Evolutionary conservation across 2,797 vertebrate species (phyloP), one percentile per base, ranked within the genome.

Genomic region (Glossophaga mutica): DNA sequence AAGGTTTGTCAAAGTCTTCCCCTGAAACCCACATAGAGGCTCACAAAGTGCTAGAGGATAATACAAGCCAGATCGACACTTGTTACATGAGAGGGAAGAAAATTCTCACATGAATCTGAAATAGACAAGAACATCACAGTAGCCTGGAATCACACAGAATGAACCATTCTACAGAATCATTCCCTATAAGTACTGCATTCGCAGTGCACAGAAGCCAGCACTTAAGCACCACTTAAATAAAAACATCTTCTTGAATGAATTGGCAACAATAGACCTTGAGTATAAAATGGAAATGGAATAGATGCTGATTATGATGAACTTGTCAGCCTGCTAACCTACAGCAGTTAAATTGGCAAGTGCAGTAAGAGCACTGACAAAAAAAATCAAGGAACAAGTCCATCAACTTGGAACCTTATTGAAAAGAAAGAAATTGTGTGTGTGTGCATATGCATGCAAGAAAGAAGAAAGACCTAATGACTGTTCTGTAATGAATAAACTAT

Each of bases 171-270:
- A 46, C 16, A 57, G 71, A 84, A 68, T 52, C 70, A 34, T 29
- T 84, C 57, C 42, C 77, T 83, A 18, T 1, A 44, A 90, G 73
- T 34, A 59, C n/a, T 77, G 50, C 90, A 88, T 92, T 96, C 76
- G 34, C 79, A 71, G 77, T 34, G 96, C 34, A 81, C 46, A 88
- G 93, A 89, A 93, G 90, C 44, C 81, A 90, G 95, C 84, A 90
- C 87, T 96, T 90, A 95, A 94, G 82, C 67, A 67, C 84, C 95
- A 96, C 95, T 97, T 97, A 92, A 87, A 94, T 94, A 96, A 96
- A 97, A 97, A 93, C 91, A 96, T 90, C 88, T 96, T 96, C 96
- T 96, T 97, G 93, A 98, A 96, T 96, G 94, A 97, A 96, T 81
- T 96, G 96, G 94, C 73, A 94, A 97, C 96, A 97, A 97, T 96